Base-by-base conservation (phyloP, 53 echinoderm and acorn worm genomes). In the Mesocentrotus franciscanus region DNA sequence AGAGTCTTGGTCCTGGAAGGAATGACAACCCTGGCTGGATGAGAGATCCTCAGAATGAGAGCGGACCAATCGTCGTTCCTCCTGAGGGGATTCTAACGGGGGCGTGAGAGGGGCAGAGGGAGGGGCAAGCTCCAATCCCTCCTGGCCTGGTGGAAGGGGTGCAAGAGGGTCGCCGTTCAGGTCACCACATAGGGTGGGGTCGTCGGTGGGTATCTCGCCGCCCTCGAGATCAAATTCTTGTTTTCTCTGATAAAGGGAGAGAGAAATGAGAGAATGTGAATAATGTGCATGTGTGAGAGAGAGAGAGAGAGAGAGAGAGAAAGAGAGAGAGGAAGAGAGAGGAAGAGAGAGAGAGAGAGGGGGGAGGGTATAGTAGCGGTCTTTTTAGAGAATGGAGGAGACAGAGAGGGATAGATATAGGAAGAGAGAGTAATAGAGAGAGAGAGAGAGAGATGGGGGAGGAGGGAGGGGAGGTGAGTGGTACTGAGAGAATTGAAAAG, bases 21-120 rank as follows among this genome's bases (percentile, higher is more conserved):
- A n/a, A 18, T 36, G 26, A n/a, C 39, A 39, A 7, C 92, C 62
- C 13, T 61, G 74, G n/a, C 56, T 72, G 58, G 93, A 49, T 2
- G 81, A 26, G 13, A 75, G 56, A 27, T 93, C 93, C 30, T 93
- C 74, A 11, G 93, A 93, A 1, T 75, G 93, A 24, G 74, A 74
- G 15, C 78, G 49, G 10, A 42, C 56, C 76, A 93, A 57, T 24
- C 93, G 6, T n/a, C 72, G n/a, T 6, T 49, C 49, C 93, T 93
- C 93, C 58, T n/a, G 55, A n/a, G 72, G 93, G 93, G 74, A 75
- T n/a, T 93, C 93, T 13, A 30, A 33, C 11, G 95, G 95, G 61
- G 95, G 95, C 22, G 95, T 84, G 62, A 87, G 95, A 66, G 87
- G 95, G 26, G 87, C 95, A 22, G 85, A 58, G 58, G 61, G 60